Base-by-base conservation (phyloP, 2,113 vertebrate species). In the Phodopus roborovskii region DNA sequence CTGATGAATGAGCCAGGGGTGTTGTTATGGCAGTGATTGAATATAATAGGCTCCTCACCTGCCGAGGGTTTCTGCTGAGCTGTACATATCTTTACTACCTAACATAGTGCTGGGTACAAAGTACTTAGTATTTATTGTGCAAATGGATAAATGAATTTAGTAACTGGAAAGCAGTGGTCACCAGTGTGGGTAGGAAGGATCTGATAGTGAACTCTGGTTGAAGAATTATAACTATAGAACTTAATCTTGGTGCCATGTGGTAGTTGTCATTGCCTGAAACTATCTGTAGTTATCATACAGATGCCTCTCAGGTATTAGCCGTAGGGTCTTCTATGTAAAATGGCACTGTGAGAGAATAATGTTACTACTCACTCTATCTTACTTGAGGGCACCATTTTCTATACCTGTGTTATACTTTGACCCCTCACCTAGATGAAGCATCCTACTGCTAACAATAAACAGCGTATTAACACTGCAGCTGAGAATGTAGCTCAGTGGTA, bases 71-170 rank as follows among this genome's bases (percentile, higher is more conserved):
- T 87, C 24, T 84, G 56, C 74, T 79, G n/a, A 28, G 22, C 89
- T 94, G 36, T 83, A 13, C 95, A 22, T 74, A 10, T 36, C 48
- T 58, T 84, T 86, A 86, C 30, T 89, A 10, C 56, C 84, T 45
- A n/a, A 64, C 75, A 50, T 22, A 68, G 62, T 75, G 42, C 70
- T 2, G 4, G 30, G 9, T 48, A 50, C 30, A 62, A 83, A 73
- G 45, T 64, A 85, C n/a, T 92, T 71, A 87, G 26, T 94, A 60
- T 78, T 89, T 92, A 84, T 75, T 95, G 7, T 48, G 17, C 33
- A 33, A 58, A 56, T 86, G 68, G 92, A 13, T 90, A 91, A 74
- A 12, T 84, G n/a, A 93, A 48, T 50, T 78, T 45, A 73, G 48
- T 73, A 90, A 68, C 53, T 78, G 84, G 45, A 48, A 60, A 64